Conservation (phyloP, 2,888 invertebrate species). For the Brachypterus glaber region DNA sequence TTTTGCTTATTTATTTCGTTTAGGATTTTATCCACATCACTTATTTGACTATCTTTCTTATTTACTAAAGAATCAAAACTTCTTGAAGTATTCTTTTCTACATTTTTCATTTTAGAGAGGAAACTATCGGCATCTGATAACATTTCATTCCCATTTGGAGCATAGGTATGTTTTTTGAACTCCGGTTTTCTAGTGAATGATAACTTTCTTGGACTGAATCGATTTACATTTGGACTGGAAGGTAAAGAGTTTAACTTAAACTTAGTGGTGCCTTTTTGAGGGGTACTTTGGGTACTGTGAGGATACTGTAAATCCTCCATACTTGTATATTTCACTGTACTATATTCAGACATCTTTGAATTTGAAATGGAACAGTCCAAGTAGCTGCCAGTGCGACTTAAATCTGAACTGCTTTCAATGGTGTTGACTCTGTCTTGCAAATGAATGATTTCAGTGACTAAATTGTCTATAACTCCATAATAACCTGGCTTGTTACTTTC, state of each 20-base stretch:
- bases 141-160: constrained; percentile 15
- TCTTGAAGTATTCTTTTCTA: constrained; percentile 28
- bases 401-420: constrained; percentile 41
- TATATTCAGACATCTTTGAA: constrained; percentile 16
- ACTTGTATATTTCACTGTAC: constrained; percentile 29
- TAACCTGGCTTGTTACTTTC: constrained; percentile 23
- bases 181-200: constrained; percentile 3
- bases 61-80: constrained; percentile 30
- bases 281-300: constrained; percentile 36
- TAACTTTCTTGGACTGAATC: constrained; percentile 18
- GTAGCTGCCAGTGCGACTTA: constrained; percentile 26
- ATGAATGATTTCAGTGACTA: constrained; percentile 54
- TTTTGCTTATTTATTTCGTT: constrained; percentile 25
- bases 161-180: constrained; percentile 5
- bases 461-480: constrained; percentile 50
- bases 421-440: constrained; percentile 44
- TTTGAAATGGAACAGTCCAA: too few species aligned
- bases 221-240: constrained; percentile 29
- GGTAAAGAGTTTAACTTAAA: constrained; percentile 33
- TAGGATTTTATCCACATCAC: constrained; percentile 39
- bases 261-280: constrained; percentile 34
- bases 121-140: constrained; percentile 35
- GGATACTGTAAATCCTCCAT: constrained; percentile 27
- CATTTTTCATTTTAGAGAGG: constrained; percentile 34
- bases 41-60: constrained; percentile 21